phyloP scores from a whole-genome alignment of 1,140 invertebrate genomes.

The Dufourea novaeangliae region DNA sequence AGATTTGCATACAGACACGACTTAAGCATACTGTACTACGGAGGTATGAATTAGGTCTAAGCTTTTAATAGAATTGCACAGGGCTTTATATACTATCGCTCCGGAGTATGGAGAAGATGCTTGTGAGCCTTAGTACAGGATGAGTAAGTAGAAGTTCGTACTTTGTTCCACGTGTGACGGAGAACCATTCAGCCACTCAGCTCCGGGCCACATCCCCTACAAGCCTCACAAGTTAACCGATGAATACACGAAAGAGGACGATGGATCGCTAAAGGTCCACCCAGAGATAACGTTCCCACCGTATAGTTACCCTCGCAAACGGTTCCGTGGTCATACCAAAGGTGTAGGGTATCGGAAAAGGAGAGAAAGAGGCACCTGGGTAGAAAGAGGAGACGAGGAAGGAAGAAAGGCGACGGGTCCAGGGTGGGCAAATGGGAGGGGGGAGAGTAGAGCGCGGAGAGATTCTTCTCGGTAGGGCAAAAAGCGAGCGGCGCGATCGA shows the following conservation, averaged over 20 bases:
- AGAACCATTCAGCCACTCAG: no score
- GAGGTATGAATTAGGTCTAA: no score
- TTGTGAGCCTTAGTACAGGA: no score
- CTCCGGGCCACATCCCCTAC: no score
- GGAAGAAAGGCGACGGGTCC: neutral
- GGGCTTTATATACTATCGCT: no score
- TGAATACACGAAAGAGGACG: neutral
- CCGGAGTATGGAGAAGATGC: no score
- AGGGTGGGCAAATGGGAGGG: no score
- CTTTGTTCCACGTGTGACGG: no score
- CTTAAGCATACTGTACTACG: no score
- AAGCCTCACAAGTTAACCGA: neutral
- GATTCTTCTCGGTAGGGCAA: constrained; percentile 68
- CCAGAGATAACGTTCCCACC: constrained; percentile 10
- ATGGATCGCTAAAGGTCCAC: constrained; percentile 20
- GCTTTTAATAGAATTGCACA: no score
- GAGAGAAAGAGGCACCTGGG: constrained; percentile 19
- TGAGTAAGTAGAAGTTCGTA: no score
- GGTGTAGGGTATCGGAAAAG: constrained; percentile 34
- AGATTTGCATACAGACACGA: no score
- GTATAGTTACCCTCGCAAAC: constrained; percentile 19
- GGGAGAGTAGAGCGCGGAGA: constrained; percentile 39
- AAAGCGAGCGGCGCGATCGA: constrained; percentile 80
- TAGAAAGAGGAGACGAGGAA: constrained; percentile 22
- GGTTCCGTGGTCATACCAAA: constrained; percentile 14